These are phyloP conservation scores for Grantiella picta DNA, from an alignment of 2,113 vertebrate genomes.

Conservation along the genomic window DNA sequence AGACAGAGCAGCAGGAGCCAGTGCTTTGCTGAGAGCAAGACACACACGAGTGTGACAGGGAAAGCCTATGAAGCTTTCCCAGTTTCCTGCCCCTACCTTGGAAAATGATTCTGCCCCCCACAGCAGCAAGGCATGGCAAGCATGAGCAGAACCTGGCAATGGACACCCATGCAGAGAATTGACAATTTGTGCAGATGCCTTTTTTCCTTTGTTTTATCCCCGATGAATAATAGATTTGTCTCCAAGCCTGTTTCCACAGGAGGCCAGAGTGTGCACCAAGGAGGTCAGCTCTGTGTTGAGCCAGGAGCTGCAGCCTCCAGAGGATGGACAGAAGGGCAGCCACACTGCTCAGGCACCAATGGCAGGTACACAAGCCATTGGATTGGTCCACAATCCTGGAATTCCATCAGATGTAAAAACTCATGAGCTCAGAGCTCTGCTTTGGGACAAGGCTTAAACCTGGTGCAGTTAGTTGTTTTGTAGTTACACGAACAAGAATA, in stretches of 20 bases:
- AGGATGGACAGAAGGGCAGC: not conserved
- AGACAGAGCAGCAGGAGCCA: not conserved
- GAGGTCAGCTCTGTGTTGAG: not conserved
- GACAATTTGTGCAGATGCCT: not conserved
- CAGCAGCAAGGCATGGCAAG: not conserved
- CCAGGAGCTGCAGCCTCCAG: not conserved
- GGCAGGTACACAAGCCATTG: fast-evolving
- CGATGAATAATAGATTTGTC: not conserved
- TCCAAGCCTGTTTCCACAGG: not conserved
- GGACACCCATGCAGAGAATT: fast-evolving
- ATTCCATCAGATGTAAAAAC: fast-evolving
- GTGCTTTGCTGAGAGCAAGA: not conserved
- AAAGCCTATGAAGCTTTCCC: not conserved
- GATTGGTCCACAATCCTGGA: not conserved
- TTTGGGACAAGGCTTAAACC: not conserved
- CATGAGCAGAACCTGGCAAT: not conserved
- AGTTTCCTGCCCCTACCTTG: not conserved
- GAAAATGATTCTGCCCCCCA: not conserved
- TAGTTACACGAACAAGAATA: not conserved
- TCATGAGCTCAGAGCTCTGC: fast-evolving
- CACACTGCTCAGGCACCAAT: fast-evolving
- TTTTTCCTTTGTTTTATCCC: not conserved
- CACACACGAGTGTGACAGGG: fast-evolving
- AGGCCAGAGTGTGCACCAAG: not conserved
- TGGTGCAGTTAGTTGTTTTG: not conserved